Evolutionary conservation across 2,113 vertebrate genomes (phyloP).

Genomic region (Mesocricetus auratus): DNA sequence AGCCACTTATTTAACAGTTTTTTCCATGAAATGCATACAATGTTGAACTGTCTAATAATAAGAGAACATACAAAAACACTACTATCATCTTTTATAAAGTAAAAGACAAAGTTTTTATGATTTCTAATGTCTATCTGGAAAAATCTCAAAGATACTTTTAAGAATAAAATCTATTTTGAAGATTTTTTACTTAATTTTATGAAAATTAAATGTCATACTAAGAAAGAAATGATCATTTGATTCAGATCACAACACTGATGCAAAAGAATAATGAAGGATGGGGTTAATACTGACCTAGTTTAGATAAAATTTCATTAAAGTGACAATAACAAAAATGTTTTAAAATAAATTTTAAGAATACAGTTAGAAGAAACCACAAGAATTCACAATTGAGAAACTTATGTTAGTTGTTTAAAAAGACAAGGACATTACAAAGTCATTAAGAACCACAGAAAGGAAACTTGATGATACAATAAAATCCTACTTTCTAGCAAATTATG

Average conservation of each 20-base stretch:
- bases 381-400: not conserved
- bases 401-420: not conserved
- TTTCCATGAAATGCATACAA: not conserved
- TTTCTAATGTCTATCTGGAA: not conserved
- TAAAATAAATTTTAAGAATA: slow-evolving; percentile 16
- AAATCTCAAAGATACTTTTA: slow-evolving; percentile 21
- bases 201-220: not conserved
- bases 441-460: not conserved
- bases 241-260: not conserved
- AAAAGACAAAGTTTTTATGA: slow-evolving; percentile 2
- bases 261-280: not conserved
- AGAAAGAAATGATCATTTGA: not conserved
- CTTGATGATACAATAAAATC: slow-evolving; percentile 26
- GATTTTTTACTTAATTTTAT: not conserved
- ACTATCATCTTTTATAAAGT: not conserved
- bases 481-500: not conserved
- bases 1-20: not conserved
- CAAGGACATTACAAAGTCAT: not conserved
- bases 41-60: slow-evolving; percentile 32
- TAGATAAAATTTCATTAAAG: not conserved
- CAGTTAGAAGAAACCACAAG: not conserved
- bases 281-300: not conserved
- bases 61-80: not conserved
- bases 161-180: slow-evolving; percentile 1
- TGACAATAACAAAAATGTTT: not conserved